phyloP scores from a whole-genome alignment of 1,140 invertebrate species.

The Brachionus calyciflorus region DNA sequence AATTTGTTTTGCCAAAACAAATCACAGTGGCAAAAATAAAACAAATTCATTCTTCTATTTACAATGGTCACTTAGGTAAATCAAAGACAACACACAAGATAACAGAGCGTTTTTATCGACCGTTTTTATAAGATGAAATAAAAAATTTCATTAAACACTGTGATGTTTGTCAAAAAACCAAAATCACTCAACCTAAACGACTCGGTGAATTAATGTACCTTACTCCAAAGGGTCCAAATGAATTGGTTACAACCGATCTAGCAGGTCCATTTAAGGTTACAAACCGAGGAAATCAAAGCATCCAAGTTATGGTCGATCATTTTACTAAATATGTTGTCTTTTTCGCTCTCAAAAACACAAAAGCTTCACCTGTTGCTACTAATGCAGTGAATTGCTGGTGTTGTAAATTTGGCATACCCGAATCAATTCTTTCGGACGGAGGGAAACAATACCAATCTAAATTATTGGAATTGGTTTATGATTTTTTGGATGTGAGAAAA shows the following conservation, averaged over 20 bases:
- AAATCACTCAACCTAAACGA: no score
- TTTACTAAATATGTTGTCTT: constrained; percentile 48
- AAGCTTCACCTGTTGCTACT: constrained; percentile 55
- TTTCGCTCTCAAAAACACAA: constrained; percentile 53
- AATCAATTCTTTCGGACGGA: not conserved
- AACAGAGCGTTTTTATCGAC: constrained; percentile 4
- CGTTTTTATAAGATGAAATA: no score
- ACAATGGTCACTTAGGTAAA: no score
- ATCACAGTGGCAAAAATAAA: not conserved
- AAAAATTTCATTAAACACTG: no score
- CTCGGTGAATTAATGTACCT: no score
- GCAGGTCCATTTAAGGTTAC: not conserved
- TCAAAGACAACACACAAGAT: no score
- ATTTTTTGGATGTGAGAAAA: not conserved
- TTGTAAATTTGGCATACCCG: constrained; percentile 54
- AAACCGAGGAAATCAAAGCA: not conserved
- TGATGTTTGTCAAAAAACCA: no score
- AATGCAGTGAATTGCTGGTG: constrained; percentile 53
- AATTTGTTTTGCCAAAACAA: not conserved
- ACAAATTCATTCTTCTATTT: not conserved
- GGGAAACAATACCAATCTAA: no score
- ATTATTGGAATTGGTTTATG: no score
- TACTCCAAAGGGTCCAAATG: no score
- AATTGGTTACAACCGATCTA: no score
- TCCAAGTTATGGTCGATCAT: not conserved